phyloP scores from a whole-genome alignment of 2,888 invertebrate species.

The Sminthurides aquaticus region DNA sequence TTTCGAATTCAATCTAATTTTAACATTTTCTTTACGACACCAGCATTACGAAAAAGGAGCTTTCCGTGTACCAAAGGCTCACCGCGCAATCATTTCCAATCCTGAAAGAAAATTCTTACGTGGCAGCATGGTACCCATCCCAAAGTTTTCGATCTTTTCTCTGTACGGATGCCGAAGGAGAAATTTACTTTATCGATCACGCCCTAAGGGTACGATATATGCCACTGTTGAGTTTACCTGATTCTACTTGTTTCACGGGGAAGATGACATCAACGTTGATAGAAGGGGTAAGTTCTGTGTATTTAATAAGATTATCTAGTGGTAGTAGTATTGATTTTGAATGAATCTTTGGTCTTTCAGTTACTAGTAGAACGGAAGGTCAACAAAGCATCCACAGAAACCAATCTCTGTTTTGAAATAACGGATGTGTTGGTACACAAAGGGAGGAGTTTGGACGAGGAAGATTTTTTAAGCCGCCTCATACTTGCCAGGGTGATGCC shows the following conservation, averaged over 20 bases:
- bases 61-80: not conserved
- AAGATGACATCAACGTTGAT: conserved; percentile 1
- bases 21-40: too few species aligned
- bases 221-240: not conserved
- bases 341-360: not conserved
- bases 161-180: not conserved
- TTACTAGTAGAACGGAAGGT: not conserved
- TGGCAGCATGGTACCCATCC: conserved; percentile 5
- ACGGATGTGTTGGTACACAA: conserved; percentile 2
- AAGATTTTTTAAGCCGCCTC: not conserved
- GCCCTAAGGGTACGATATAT: not conserved
- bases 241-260: not conserved
- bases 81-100: not conserved
- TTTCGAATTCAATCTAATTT: too few species aligned
- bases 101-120: not conserved
- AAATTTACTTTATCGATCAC: conserved; percentile 4
- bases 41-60: not conserved
- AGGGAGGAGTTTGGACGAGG: not conserved
- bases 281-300: conserved; percentile 9
- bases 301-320: not conserved
- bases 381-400: not conserved
- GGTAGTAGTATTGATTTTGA: not conserved
- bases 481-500: not conserved
- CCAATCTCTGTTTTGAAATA: conserved; percentile 3
- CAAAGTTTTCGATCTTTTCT: conserved; percentile 8